Evolutionary conservation across 1,140 invertebrate species (phyloP), one percentile per base, ranked within the genome.

Genomic region (Bombus balteatus): DNA sequence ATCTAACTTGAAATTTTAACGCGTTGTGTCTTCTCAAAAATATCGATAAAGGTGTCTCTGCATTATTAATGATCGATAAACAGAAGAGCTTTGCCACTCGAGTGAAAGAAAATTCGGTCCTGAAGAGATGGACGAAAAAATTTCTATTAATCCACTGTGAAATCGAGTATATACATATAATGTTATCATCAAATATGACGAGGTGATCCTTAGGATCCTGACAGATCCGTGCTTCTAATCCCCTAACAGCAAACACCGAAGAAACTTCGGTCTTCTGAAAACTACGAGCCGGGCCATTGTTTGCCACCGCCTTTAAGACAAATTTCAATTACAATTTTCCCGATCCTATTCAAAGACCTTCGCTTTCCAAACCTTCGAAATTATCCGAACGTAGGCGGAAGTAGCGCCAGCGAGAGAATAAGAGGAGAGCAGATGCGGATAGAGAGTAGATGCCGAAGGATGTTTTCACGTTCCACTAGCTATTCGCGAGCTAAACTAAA

Each of bases 281-380:
- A 32, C 32, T 53, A 47, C 39, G 32, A 22, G 0, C 32, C n/a
- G 8, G 1, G 5, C n/a, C 53, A 37, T 34, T 57, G 39, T 65
- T 65, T 75, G 15, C 71, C 10, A 4, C 22, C 32, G 34, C 22
- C 57, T 37, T 82, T 37, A 18, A 65, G 53, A 82, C 41, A 75
- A 62, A 82, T 82, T 59, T 82, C 28, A 70, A 76, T 76, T 39
- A 57, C 75, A 39, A 83, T 83, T 39, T 25, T 32, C 41, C 10
- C 18, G 34, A 76, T 76, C n/a, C 59, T 22, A 53, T 83, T 53
- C 32, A 32, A 65, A 2, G 25, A 10, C 62, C 10, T 28, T 43
- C 28, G 9, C 59, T n/a, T 3, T 22, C 18, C 4, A 28, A 79
- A 68, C 41, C 62, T 39, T 80, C 34, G 13, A 13, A 71, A 59